phyloP scores from a whole-genome alignment of 2,888 invertebrate genomes.

The Chloroclystis v-ata region DNA sequence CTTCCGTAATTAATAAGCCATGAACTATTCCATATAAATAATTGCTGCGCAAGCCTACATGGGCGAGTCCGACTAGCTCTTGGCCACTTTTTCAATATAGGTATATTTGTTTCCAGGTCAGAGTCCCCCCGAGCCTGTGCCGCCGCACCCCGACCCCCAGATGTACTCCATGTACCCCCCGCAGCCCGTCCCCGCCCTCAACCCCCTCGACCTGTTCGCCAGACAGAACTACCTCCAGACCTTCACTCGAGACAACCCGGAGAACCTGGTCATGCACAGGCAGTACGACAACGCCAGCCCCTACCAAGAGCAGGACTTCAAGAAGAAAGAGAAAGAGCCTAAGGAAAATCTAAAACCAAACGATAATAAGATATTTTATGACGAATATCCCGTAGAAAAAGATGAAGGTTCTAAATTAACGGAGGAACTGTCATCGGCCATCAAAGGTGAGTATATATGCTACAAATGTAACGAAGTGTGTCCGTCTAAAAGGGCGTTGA shows the following conservation, averaged over 20 bases:
- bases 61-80: no score
- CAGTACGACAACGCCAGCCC: slow-evolving; percentile 58
- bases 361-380: slow-evolving; percentile 57
- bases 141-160: slow-evolving; percentile 45
- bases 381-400: slow-evolving; percentile 31
- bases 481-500: slow-evolving; percentile 58
- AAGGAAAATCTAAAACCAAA: slow-evolving; percentile 67
- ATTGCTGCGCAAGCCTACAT: no score
- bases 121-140: slow-evolving; percentile 38
- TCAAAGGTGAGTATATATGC: slow-evolving; percentile 63
- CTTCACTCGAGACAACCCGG: slow-evolving; percentile 59
- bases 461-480: slow-evolving; percentile 63
- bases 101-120: slow-evolving; percentile 41
- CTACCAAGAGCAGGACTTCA: slow-evolving; percentile 52
- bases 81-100: no score
- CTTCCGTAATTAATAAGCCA: no score
- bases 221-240: slow-evolving; percentile 56
- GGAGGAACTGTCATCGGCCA: slow-evolving; percentile 53
- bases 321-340: slow-evolving; percentile 51
- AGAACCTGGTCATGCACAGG: slow-evolving; percentile 62
- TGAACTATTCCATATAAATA: no score
- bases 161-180: slow-evolving; percentile 54
- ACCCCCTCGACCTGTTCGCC: slow-evolving; percentile 50
- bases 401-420: slow-evolving; percentile 35
- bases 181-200: slow-evolving; percentile 49